A percentile compares a stretch with the other conserved stretches of the same genome.
Evolutionary conservation across 1,140 invertebrate species (phyloP).

Genomic region (Hyposmocoma kahamanoa): DNA sequence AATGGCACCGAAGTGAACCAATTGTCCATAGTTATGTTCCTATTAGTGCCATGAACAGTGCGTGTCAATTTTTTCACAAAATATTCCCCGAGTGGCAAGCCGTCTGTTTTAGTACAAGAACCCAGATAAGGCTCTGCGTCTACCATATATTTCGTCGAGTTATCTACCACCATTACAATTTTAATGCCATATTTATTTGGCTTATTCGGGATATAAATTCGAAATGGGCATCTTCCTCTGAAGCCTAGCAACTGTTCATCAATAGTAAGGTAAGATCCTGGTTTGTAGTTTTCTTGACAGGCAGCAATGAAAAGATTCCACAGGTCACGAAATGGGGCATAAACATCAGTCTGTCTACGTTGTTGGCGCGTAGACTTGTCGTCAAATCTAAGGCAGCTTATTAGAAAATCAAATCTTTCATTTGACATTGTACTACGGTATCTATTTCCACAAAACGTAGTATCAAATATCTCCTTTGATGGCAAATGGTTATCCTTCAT

Average conservation of each 20-base stretch:
- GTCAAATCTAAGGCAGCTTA: background rate
- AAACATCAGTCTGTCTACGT: background rate
- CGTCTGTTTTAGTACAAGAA: too few species aligned
- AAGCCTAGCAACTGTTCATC: constrained; percentile 46
- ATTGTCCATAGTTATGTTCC: constrained; percentile 53
- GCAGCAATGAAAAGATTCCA: background rate
- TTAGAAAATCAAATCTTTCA: background rate
- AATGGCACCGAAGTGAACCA: constrained; percentile 45
- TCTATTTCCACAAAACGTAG: background rate
- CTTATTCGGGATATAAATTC: too few species aligned
- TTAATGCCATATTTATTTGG: too few species aligned
- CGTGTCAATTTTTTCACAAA: too few species aligned
- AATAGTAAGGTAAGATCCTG: constrained; percentile 20
- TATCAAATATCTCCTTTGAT: background rate
- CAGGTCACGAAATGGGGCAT: background rate
- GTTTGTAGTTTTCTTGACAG: background rate
- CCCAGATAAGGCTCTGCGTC: too few species aligned
- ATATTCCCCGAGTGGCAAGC: constrained; percentile 8
- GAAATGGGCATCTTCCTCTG: constrained; percentile 33
- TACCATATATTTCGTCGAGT: constrained; percentile 7
- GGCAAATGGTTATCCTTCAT: background rate
- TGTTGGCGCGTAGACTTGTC: background rate
- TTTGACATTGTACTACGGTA: background rate
- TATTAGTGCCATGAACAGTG: constrained; percentile 29
- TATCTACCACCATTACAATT: too few species aligned